These are phyloP conservation scores for Cuniculus paca DNA, from an alignment of 2,797 vertebrate species.

Conservation along the genomic window DNA sequence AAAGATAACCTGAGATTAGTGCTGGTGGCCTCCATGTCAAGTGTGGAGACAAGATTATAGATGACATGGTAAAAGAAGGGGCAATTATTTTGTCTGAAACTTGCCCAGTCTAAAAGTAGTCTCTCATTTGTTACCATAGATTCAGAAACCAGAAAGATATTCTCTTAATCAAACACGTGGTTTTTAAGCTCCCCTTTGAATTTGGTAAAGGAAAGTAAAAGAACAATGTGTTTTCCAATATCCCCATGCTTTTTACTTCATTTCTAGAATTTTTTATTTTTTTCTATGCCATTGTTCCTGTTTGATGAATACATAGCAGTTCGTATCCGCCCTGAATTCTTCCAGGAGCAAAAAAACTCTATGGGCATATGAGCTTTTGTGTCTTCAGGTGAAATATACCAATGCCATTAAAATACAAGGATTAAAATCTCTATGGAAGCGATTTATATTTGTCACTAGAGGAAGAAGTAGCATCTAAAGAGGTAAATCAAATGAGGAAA, in stretches of 20 bases:
- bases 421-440: slow-evolving; percentile 20
- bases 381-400: not conserved
- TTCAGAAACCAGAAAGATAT: not conserved
- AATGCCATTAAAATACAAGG: not conserved
- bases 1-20: not conserved
- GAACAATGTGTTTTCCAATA: not conserved
- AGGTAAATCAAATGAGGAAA: not conserved
- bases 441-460: not conserved
- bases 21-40: not conserved
- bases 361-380: not conserved
- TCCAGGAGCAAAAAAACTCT: not conserved
- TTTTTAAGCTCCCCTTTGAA: not conserved
- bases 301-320: not conserved
- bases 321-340: not conserved
- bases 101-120: not conserved
- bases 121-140: not conserved
- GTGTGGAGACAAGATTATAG: not conserved
- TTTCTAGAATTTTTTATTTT: not conserved
- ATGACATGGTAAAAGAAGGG: not conserved
- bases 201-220: not conserved
- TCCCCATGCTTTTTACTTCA: not conserved
- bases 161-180: not conserved
- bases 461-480: not conserved
- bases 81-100: not conserved
- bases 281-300: not conserved